Base-by-base conservation (phyloP, 2,113 vertebrate species). In the Tursiops truncatus region DNA sequence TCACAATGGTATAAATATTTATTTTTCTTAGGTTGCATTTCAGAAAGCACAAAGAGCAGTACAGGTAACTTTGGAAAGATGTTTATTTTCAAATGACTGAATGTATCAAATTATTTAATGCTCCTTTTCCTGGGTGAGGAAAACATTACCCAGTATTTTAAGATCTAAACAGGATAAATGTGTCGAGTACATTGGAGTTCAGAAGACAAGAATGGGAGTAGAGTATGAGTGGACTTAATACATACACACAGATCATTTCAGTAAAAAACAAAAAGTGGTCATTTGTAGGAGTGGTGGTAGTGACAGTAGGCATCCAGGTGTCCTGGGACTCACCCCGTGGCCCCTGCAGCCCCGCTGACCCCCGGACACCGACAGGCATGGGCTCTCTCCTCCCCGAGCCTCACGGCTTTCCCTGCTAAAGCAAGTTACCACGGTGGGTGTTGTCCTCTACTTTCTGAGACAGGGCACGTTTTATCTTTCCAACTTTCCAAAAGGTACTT, bases 341-440 rank as follows among this genome's bases (percentile, higher is more conserved):
- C 21, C 6, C 65, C 41, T 26, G 1, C 3, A 58, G 36, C 53
- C 5, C 41, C 5, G 4, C 10, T 14, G 26, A 8, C 10, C 17
- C 2, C 17, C 28, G 5, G 12, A 12, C 31, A 5, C 89, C n/a
- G 8, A 0, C 53, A 21, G 25, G 0, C 9, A 0, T 31, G 68
- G 56, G 4, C 20, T 9, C 15, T 21, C 15, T 74, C 8, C 4
- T 7, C 62, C 2, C 3, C 6, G 10, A 47, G 50, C n/a, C 36
- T 28, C 17, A 14, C 3, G 4, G 26, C 50, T 56, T 56, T 31
- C 10, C 33, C 2, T 31, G 20, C 67, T 79, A 28, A 62, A 79
- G 67, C 13, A 18, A 1, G 0, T 50, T 18, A 14, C 10, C 4
- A 1, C 28, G 2, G 15, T 33, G 62, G 21, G 1, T 28, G 20